Conservation (phyloP, 2,113 vertebrate genomes). For the Grammomys dolichurus region DNA sequence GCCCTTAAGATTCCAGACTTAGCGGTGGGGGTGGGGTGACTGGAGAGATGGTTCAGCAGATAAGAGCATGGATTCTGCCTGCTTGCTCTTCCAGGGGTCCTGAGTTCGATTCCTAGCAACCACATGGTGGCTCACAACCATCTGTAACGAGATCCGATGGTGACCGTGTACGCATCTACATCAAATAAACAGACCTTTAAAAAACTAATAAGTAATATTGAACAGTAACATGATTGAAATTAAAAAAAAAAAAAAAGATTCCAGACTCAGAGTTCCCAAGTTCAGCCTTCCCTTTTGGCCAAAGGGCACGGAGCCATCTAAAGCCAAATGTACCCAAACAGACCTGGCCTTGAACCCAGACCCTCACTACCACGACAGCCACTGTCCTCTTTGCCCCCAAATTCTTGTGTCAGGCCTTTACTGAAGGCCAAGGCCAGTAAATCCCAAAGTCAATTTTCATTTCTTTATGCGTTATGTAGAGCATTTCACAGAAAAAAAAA, state of each 20-base stretch:
- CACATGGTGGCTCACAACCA: too few relatives aligned
- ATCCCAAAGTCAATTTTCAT: not conserved
- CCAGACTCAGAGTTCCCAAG: not conserved
- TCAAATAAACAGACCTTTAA: too few relatives aligned
- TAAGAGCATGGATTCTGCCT: too few relatives aligned
- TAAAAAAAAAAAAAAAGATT: not conserved
- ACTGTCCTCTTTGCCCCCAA: not conserved
- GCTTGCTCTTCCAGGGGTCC: too few relatives aligned
- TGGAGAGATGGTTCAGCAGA: too few relatives aligned
- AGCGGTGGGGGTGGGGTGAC: too few relatives aligned
- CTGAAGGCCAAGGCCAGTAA: not conserved
- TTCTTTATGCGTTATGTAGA: constrained; percentile 31
- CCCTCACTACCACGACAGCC: not conserved
- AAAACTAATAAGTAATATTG: too few relatives aligned
- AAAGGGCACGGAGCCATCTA: not conserved
- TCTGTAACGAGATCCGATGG: too few relatives aligned
- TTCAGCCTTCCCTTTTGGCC: not conserved
- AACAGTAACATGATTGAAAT: too few relatives aligned
- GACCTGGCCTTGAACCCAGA: not conserved
- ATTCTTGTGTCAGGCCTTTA: not conserved
- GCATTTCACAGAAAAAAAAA: not conserved
- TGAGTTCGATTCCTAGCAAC: too few relatives aligned
- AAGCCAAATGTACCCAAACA: not conserved
- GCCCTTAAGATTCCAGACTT: not conserved
- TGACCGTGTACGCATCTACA: too few relatives aligned